Percentiles rank a stretch among this genome's conserved stretches.
phyloP scores from a whole-genome alignment of 2,797 vertebrate genomes.

The Scolopax rusticola region DNA sequence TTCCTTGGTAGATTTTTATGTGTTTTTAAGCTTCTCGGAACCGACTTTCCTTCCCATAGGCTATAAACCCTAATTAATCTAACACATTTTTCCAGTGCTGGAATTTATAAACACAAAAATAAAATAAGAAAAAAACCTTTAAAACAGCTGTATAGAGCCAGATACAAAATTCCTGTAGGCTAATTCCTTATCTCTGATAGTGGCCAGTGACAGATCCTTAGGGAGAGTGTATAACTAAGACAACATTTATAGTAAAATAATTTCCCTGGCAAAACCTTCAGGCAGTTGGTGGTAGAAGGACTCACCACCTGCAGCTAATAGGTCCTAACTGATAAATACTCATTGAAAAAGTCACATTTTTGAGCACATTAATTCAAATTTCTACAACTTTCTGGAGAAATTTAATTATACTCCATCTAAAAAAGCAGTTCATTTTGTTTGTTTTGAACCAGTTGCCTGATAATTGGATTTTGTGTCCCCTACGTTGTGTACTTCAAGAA shows the following conservation, averaged over 20 bases:
- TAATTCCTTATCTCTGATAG: neutral
- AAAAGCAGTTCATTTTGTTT: neutral
- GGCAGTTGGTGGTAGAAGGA: neutral
- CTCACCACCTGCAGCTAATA: neutral
- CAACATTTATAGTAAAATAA: neutral
- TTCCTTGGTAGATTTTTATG: neutral
- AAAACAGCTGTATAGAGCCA: neutral
- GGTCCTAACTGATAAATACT: neutral
- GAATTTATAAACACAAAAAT: slow-evolving; percentile 10
- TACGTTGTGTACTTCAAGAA: neutral
- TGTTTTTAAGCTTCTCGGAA: neutral
- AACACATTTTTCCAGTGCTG: neutral
- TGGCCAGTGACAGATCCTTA: neutral
- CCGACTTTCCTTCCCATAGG: neutral
- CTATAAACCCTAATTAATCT: slow-evolving; percentile 26
- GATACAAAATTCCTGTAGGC: neutral
- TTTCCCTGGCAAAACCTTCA: neutral
- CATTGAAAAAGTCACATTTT: neutral
- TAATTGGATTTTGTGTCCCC: neutral
- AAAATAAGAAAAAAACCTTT: neutral
- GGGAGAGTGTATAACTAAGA: neutral
- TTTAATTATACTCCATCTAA: neutral
- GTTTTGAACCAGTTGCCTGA: neutral
- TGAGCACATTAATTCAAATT: neutral
- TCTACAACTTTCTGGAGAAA: neutral